phyloP scores from a whole-genome alignment of 2,888 invertebrate species.

The Drosophila paranaensis region DNA sequence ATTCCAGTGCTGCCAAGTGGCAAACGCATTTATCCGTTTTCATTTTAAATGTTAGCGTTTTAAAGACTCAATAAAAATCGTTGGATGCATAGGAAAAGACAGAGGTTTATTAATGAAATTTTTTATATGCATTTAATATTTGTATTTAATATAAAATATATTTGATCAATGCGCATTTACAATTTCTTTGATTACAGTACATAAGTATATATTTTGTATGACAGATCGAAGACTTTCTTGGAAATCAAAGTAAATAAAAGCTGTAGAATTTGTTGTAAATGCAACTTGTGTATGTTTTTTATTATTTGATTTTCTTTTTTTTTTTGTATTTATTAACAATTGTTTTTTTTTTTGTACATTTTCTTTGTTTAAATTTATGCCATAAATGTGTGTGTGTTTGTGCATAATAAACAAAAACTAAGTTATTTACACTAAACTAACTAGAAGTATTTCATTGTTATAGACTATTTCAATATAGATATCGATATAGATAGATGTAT shows the following conservation, averaged over 20 bases:
- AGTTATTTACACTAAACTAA: conserved; percentile 72
- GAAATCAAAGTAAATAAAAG: conserved; percentile 7
- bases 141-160: conserved; percentile 9
- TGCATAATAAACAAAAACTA: conserved; percentile 77
- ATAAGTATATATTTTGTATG: not conserved
- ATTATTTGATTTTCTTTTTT: conserved; percentile 24
- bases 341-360: conserved; percentile 71
- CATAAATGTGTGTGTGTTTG: conserved; percentile 60
- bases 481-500: conserved; percentile 69
- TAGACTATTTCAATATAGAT: conserved; percentile 68
- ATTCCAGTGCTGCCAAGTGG: not conserved
- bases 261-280: conserved; percentile 54
- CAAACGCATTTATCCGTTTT: not conserved
- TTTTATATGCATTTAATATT: not conserved
- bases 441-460: conserved; percentile 63
- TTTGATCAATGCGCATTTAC: conserved; percentile 1
- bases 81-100: not conserved
- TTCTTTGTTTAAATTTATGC: conserved; percentile 70
- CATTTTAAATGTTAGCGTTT: no score
- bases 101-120: not conserved
- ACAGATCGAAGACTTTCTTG: not conserved
- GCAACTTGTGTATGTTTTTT: conserved; percentile 53
- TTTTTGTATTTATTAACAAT: conserved; percentile 67
- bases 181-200: not conserved
- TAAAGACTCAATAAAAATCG: not conserved